These are phyloP conservation scores for Mayetiola destructor DNA, from an alignment of 2,888 invertebrate genomes.

Conservation along the genomic window DNA sequence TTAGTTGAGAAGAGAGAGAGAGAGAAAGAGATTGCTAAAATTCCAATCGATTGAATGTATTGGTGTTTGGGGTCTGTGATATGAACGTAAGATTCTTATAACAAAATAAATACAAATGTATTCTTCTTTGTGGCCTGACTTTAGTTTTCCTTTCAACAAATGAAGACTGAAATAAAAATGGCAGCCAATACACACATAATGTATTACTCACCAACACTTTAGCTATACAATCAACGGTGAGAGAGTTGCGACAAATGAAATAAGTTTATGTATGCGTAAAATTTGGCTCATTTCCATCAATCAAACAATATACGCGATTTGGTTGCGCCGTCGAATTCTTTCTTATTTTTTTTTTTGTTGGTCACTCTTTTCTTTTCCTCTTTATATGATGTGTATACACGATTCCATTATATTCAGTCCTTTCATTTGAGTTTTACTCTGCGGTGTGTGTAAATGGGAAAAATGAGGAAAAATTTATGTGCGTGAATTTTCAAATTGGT, in stretches of 20 bases:
- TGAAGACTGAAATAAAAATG: background rate
- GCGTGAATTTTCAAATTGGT: constrained; percentile 9
- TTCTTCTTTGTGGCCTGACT: too few relatives aligned
- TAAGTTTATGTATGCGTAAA: background rate
- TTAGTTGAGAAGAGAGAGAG: background rate
- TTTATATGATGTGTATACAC: too few relatives aligned
- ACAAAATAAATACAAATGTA: constrained; percentile 1
- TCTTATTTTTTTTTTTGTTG: too few relatives aligned
- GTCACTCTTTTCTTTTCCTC: too few relatives aligned
- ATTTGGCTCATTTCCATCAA: background rate
- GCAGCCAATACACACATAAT: background rate
- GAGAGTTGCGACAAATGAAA: background rate
- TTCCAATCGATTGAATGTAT: background rate
- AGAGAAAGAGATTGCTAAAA: background rate
- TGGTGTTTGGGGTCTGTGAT: too few relatives aligned
- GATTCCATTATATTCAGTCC: constrained; percentile 5
- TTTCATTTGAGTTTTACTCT: constrained; percentile 7
- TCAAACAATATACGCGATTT: background rate
- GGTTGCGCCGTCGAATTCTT: background rate
- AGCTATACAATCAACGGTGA: background rate
- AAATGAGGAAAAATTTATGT: constrained; percentile 13
- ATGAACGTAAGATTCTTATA: too few relatives aligned
- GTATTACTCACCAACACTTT: background rate
- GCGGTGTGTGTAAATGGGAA: constrained; percentile 13
- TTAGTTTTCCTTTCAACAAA: background rate